These are phyloP conservation scores for Limnodromus scolopaceus DNA, from an alignment of 2,797 vertebrate species.

Conservation along the genomic window DNA sequence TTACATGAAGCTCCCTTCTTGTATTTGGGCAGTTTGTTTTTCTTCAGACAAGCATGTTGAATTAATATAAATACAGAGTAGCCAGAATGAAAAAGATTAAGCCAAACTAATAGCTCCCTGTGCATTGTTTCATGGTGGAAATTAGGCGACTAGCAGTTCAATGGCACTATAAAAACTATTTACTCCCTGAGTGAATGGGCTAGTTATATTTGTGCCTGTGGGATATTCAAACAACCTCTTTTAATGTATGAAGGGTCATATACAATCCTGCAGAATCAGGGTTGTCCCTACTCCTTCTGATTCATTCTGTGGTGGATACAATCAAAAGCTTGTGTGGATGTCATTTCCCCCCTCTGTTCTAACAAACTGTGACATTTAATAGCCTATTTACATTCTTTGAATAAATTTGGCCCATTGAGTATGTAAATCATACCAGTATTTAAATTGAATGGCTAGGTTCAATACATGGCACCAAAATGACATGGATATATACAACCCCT, in stretches of 20 bases:
- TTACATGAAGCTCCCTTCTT: not conserved
- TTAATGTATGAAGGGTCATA: not conserved
- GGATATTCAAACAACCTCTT: not conserved
- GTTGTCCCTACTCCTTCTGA: not conserved
- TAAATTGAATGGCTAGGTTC: not conserved
- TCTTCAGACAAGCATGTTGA: not conserved
- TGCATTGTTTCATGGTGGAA: not conserved
- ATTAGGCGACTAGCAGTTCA: not conserved
- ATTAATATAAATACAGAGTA: not conserved
- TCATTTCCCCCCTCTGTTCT: rapidly evolving
- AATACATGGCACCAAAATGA: not conserved
- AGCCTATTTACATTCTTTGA: not conserved
- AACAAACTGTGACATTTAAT: not conserved
- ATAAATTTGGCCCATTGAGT: not conserved
- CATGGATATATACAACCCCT: not conserved
- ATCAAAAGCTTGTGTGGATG: not conserved
- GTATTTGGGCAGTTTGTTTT: not conserved
- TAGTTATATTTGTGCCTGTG: not conserved
- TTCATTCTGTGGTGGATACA: not conserved
- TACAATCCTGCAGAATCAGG: not conserved
- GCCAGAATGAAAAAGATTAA: not conserved
- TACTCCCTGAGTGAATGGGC: rapidly evolving
- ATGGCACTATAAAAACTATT: not conserved
- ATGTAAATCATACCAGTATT: not conserved
- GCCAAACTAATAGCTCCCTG: not conserved